Conservation (phyloP, 2,888 invertebrate genomes). For the Harmothoe impar region DNA sequence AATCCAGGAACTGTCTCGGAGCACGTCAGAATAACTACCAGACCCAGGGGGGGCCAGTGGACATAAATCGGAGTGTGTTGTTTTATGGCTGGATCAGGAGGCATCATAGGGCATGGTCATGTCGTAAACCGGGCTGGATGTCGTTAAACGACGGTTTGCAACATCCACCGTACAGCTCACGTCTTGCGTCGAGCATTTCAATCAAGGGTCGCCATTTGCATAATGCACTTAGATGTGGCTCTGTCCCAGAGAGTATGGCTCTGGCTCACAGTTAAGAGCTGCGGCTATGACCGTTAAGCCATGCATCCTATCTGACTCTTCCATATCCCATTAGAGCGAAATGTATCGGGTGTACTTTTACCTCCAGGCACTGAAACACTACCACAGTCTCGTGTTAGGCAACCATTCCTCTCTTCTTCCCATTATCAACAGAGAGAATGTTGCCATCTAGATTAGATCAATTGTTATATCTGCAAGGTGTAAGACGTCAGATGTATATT, state of each 20-base stretch:
- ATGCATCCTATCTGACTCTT: too few relatives aligned
- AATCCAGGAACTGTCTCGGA: background rate
- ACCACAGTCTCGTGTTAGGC: background rate
- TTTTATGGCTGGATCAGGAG: background rate
- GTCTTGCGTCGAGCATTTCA: background rate
- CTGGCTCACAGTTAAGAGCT: too few relatives aligned
- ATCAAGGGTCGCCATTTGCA: constrained; percentile 19
- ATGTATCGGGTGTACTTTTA: too few relatives aligned
- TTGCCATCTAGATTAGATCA: too few relatives aligned
- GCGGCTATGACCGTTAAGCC: too few relatives aligned
- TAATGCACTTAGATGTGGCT: background rate
- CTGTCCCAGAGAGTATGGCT: too few relatives aligned
- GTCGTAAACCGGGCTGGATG: background rate
- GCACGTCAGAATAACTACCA: background rate
- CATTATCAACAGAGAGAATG: too few relatives aligned
- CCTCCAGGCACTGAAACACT: background rate
- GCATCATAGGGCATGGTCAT: background rate
- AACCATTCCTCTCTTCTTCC: background rate
- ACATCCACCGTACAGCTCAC: background rate
- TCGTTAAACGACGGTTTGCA: background rate
- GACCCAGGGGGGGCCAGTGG: constrained; percentile 6
- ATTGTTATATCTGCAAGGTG: too few relatives aligned
- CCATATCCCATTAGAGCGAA: too few relatives aligned
- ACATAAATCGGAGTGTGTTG: constrained; percentile 11
- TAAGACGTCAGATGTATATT: too few relatives aligned